Evolutionary conservation across 2,888 invertebrate species (phyloP), one percentile per base, ranked within the genome.

Genomic region (Cephonodes hylas): DNA sequence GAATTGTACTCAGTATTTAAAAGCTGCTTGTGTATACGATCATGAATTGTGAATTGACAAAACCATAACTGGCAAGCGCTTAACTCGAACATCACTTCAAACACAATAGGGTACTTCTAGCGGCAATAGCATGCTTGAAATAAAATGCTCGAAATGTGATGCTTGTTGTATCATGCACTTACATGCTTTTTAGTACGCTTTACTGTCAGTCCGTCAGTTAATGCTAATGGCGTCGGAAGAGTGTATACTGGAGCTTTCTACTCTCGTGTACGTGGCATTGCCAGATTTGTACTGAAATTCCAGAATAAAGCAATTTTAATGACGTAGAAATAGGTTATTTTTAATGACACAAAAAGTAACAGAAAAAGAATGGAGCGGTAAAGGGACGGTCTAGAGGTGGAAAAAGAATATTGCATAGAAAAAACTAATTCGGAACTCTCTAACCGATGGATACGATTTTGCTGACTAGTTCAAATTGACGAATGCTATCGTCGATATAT

Each of bases 161-260:
- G 38, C 38, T 58, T 57, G 38, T n/a, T 31, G 62, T 64, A 61
- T 64, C 68, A 63, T 67, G 38, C 59, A 34, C 53, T 64, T 53
- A 42, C 27, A 62, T 63, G 46, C 58, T 64, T 65, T 66, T 72
- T 66, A 66, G 61, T 34, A 57, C 23, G 60, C 65, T 65, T 67
- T 67, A 61, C 69, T 63, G 73, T 65, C 48, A 59, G 65, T 63
- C 60, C 64, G 61, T 64, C 59, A 67, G 66, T 71, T 66, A 67
- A 72, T 72, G 72, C 66, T 66, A 72, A 73, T 73, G 66, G 61
- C 63, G 62, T 59, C 46, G 60, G 62, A 65, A 69, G 69, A 69
- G 67, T 64, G 58, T 66, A 63, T 64, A 59, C 63, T 64, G 61
- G 53, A 64, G 63, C 63, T 67, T 64, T 42, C 64, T 65, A 63